Conservation (phyloP, 2,888 invertebrate species). For the Eupithecia subfuscata region DNA sequence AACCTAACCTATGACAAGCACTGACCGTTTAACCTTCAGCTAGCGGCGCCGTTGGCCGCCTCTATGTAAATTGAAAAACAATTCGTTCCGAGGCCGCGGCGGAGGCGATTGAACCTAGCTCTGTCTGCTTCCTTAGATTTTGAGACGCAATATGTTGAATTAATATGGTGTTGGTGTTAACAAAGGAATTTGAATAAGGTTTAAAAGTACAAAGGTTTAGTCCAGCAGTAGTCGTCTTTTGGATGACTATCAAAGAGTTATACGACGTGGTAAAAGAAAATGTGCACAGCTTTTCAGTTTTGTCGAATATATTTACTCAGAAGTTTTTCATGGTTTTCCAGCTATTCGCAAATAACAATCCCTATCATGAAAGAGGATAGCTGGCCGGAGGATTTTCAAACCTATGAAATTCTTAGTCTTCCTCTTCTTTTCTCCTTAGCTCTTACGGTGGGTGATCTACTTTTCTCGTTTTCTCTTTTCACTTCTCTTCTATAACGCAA, state of each 20-base stretch:
- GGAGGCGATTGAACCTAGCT: constrained; percentile 12
- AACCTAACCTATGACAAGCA: constrained; percentile 14
- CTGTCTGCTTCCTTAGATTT: constrained; percentile 1
- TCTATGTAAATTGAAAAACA: constrained; percentile 3
- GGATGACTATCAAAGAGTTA: not conserved
- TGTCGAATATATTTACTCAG: not conserved
- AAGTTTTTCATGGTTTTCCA: not conserved
- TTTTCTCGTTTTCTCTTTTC: not conserved
- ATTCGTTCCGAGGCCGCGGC: constrained; percentile 14
- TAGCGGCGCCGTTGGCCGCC: constrained; percentile 6
- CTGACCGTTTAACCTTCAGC: constrained; percentile 14
- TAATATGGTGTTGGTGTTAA: not conserved
- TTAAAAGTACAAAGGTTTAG: not conserved
- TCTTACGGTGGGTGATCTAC: not conserved
- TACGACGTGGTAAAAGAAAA: too few species aligned
- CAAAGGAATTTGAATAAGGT: not conserved
- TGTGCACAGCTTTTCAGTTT: not conserved
- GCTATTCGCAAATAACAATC: not conserved
- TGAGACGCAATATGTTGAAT: not conserved
- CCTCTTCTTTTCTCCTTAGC: not conserved
- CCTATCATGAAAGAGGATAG: too few species aligned
- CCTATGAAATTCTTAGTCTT: not conserved
- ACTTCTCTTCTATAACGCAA: not conserved
- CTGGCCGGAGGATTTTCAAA: not conserved
- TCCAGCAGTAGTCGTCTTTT: not conserved